Evolutionary conservation across 2,113 vertebrate species (phyloP), one percentile per base, ranked within the genome.

Genomic region (Thryonomys swinderianus): DNA sequence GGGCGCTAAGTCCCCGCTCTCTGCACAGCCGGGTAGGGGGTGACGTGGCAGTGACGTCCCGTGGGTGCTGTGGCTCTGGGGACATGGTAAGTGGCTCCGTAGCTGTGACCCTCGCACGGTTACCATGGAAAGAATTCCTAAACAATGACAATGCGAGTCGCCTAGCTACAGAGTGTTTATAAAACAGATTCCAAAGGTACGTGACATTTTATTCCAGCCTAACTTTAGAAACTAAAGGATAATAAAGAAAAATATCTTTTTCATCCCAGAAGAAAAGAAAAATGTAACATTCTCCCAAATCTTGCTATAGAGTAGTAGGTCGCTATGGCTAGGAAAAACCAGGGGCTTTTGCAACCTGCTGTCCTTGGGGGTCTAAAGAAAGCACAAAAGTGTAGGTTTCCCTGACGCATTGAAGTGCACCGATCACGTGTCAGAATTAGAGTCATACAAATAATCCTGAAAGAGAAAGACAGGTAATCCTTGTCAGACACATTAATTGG

Each of bases 101-200:
- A 97, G 97, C 95, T 96, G 88, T 97, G 98, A 98, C 97, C 98
- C 98, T 98, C 95, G 95, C 97, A 98, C 96, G 96, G 98, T 98
- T 98, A 96, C 98, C 97, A 98, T 98, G 98, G 98, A 98, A 98
- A 98, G 97, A 98, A 98, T 98, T 97, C 95, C 97, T 96, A 98
- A 98, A 98, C 98, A 98, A 98, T 98, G 98, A 98, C 98, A 97
- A 98, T 96, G 98, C 96, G 94, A 98, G 98, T 98, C 98, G 98
- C 97, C 93, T 98, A 98, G 98, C 98, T 98, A 98, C 98, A 97
- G 96, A 98, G 97, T 96, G 98, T 97, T 97, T 97, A 96, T 97
- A 94, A 96, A 97, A 85, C 91, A 97, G 97, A 97, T 98, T 98
- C 98, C 98, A 97, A 98, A 98, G 98, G 98, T 98, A 98, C 98